Evolutionary conservation across 2,113 vertebrate genomes (phyloP).

Genomic region (Spea multiplicata): DNA sequence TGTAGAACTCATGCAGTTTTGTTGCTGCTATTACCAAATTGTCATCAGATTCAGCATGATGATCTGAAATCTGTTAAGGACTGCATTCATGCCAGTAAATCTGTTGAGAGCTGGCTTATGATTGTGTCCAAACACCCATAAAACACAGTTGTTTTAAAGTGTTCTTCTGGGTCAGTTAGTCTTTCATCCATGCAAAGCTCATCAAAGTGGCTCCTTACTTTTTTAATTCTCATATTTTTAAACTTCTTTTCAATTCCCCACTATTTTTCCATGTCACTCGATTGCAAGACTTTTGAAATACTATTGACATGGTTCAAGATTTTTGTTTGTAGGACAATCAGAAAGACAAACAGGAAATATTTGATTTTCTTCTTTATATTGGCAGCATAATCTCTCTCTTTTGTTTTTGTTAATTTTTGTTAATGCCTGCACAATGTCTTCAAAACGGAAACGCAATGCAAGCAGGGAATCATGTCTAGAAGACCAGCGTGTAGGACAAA

Average conservation of each 20-base stretch:
- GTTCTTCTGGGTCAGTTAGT: background rate
- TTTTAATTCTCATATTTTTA: background rate
- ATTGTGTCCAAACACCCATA: background rate
- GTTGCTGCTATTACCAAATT: too few species aligned
- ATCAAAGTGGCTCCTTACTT: slow-evolving; percentile 10
- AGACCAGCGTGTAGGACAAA: too few species aligned
- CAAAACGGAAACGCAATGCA: too few species aligned
- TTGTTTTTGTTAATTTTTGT: background rate
- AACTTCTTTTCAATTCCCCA: slow-evolving; percentile 2
- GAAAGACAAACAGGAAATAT: background rate
- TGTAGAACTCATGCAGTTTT: too few species aligned
- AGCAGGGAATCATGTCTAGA: too few species aligned
- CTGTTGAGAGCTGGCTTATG: slow-evolving; percentile 1
- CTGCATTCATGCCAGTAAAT: background rate
- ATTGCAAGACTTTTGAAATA: background rate
- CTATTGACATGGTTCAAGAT: background rate
- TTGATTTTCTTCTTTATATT: background rate
- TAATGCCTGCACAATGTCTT: too few species aligned
- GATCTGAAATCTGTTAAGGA: background rate
- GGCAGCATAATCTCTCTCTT: background rate
- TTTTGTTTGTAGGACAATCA: slow-evolving; percentile 7
- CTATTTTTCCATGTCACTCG: background rate
- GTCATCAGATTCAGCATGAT: background rate
- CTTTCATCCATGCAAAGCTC: background rate
- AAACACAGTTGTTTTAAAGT: background rate